These are phyloP conservation scores for Pseudorasbora parva DNA, from an alignment of 2,113 vertebrate species.

Conservation along the genomic window DNA sequence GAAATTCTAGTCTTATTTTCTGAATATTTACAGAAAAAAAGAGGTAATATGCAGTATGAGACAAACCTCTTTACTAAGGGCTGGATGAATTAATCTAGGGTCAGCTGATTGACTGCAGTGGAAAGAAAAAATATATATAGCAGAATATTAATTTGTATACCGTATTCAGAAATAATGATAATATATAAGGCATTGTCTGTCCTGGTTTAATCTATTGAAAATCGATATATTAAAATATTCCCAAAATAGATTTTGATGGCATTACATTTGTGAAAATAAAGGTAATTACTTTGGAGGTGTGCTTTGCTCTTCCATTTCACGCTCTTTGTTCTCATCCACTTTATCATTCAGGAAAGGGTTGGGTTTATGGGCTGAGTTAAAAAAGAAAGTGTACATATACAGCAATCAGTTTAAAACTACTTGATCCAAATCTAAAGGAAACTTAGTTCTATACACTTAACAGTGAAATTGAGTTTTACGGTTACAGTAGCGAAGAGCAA, in stretches of 20 bases:
- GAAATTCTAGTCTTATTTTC: not conserved
- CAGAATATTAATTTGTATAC: not conserved
- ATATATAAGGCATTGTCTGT: not conserved
- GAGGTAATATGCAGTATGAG: not conserved
- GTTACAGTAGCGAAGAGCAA: not conserved
- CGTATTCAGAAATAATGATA: not conserved
- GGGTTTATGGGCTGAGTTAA: conserved; percentile 28
- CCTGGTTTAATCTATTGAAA: not conserved
- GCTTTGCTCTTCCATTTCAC: not conserved
- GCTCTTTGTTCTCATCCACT: conserved; percentile 21
- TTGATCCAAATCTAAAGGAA: not conserved
- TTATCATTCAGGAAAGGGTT: conserved; percentile 44
- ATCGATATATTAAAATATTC: not conserved
- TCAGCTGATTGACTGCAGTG: conserved; percentile 25
- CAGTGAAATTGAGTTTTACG: not conserved
- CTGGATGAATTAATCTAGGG: conserved; percentile 49
- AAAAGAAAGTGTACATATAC: not conserved
- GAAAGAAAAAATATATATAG: not conserved
- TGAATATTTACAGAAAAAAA: not conserved
- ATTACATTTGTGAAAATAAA: conserved; percentile 5
- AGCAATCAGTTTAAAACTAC: not conserved
- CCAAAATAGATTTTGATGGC: not conserved
- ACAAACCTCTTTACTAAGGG: conserved; percentile 55
- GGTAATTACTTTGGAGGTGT: conserved; percentile 38
- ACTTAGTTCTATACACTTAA: not conserved